Evolutionary conservation across 2,797 vertebrate species (phyloP).

Genomic region (Dendrocincla tyrannina): DNA sequence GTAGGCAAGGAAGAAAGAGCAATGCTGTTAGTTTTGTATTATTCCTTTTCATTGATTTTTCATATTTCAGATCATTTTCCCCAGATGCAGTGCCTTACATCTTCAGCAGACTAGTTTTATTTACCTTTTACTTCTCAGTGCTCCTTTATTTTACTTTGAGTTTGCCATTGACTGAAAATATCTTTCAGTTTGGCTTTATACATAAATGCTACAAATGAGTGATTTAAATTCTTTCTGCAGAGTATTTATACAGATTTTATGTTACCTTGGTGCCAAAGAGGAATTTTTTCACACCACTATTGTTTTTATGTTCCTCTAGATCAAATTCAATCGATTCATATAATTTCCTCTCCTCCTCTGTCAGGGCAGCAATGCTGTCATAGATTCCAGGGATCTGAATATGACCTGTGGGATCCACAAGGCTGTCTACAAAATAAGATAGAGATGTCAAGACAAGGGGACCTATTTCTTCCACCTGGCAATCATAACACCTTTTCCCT

Average conservation of each 20-base stretch:
- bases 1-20: not conserved
- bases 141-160: not conserved
- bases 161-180: not conserved
- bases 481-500: not conserved
- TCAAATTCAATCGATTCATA: conserved; percentile 86
- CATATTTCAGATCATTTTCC: not conserved
- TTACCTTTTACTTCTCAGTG: not conserved
- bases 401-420: conserved; percentile 83
- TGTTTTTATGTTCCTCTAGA: conserved; percentile 78
- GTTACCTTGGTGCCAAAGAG: conserved; percentile 88
- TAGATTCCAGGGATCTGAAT: conserved; percentile 91
- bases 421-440: conserved; percentile 77
- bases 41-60: not conserved
- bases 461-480: not conserved
- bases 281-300: conserved; percentile 79
- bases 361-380: conserved; percentile 80
- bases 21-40: not conserved
- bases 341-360: conserved; percentile 81
- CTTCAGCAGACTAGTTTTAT: not conserved
- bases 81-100: not conserved
- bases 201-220: not conserved
- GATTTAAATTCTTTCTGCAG: not conserved
- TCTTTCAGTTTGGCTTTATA: not conserved
- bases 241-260: not conserved
- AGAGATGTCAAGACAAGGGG: not conserved